These are phyloP conservation scores for Bugulina stolonifera DNA, from an alignment of 2,888 invertebrate species.

Conservation along the genomic window DNA sequence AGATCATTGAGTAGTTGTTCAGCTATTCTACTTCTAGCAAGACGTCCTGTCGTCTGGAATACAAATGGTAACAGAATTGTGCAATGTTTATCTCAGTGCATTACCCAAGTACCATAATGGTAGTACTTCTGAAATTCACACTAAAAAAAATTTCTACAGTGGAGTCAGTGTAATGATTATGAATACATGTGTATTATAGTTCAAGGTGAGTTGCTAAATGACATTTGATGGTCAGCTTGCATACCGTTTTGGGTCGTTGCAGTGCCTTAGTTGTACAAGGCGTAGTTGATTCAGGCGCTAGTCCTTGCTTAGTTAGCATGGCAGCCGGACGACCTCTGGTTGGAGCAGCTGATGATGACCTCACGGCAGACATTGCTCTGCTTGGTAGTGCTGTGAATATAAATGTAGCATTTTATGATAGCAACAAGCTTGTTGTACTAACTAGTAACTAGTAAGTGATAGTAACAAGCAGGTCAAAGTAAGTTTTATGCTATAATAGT, in stretches of 20 bases:
- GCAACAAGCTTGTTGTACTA: too few species aligned
- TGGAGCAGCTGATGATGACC: slow-evolving; percentile 2
- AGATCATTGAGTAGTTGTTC: slow-evolving; percentile 48
- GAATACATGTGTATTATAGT: too few species aligned
- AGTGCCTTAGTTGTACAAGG: slow-evolving; percentile 34
- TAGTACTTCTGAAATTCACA: too few species aligned
- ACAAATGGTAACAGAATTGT: neutral
- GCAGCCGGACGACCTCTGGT: neutral
- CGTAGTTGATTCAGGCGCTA: slow-evolving; percentile 28
- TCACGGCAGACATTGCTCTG: slow-evolving; percentile 10
- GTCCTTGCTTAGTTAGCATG: neutral
- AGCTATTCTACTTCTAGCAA: slow-evolving; percentile 42
- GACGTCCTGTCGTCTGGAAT: slow-evolving; percentile 42
- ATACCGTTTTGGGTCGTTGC: slow-evolving; percentile 48
- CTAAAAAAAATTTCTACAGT: too few species aligned
- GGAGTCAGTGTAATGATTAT: neutral
- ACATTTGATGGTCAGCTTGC: slow-evolving; percentile 44
- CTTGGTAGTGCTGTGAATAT: neutral
- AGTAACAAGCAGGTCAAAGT: too few species aligned
- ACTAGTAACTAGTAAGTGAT: too few species aligned
- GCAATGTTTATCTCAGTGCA: too few species aligned
- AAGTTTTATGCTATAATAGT: too few species aligned
- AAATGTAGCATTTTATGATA: too few species aligned
- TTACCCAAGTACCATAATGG: too few species aligned
- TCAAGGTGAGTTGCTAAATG: too few species aligned